Conservation (phyloP, 2,797 vertebrate genomes). For the Periparus ater region DNA sequence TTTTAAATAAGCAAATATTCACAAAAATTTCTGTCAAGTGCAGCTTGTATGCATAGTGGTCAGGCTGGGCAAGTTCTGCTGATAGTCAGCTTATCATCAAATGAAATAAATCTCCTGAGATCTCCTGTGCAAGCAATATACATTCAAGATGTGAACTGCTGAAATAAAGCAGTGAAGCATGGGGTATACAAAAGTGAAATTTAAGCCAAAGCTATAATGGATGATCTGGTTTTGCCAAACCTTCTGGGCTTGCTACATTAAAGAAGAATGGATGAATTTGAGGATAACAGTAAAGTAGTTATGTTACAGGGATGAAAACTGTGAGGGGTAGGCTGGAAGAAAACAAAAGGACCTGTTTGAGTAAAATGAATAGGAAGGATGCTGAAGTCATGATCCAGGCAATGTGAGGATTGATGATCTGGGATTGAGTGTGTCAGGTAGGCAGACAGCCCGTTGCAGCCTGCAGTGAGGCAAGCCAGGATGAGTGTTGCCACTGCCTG, state of each 20-base stretch:
- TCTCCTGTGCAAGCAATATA: background rate
- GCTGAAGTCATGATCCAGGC: background rate
- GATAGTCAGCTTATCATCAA: background rate
- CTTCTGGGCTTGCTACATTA: background rate
- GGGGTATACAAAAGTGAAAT: background rate
- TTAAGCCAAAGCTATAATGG: background rate
- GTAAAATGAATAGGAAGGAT: background rate
- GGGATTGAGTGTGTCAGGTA: background rate
- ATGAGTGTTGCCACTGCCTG: background rate
- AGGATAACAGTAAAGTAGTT: background rate
- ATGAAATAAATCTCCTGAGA: background rate
- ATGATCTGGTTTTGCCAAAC: background rate
- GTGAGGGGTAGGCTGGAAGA: background rate
- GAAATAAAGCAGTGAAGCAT: background rate
- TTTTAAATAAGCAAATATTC: background rate
- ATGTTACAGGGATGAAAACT: background rate
- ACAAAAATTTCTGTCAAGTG: background rate
- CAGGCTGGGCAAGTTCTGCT: background rate
- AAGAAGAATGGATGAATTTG: background rate
- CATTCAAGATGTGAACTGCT: background rate
- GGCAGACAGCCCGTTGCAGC: background rate
- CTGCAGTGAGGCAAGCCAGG: background rate
- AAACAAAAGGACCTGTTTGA: background rate
- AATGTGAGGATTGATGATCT: background rate
- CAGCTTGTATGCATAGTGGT: background rate